Evolutionary conservation across 2,113 vertebrate genomes (phyloP), one percentile per base, ranked within the genome.

Genomic region (Chinchilla lanigera): DNA sequence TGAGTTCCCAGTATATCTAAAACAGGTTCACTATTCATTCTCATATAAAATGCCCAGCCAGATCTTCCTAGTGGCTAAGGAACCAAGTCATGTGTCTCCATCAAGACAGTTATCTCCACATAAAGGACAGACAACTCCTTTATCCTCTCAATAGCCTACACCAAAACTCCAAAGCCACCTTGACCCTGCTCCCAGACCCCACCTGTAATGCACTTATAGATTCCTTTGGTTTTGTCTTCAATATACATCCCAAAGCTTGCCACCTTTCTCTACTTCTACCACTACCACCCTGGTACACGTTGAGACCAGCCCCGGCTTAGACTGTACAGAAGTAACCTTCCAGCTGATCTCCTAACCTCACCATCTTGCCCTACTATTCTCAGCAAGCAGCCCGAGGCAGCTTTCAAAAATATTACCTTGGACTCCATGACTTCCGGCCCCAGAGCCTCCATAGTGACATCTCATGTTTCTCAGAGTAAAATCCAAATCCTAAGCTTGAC

Each of bases 381-480:
- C 71, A 86, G 52, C 17, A 38, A 81, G 30, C 82, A 93, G 63
- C 47, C 56, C 71, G 54, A 81, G 28, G 4, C 67, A 88, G 12
- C 10, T 89, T 90, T 93, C 54, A 88, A 80, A 82, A 95, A 56
- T 63, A 65, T 10, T 30, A 22, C 14, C 17, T 54, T 22, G 41
- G 35, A 73, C 61, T 80, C 35, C 81, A 41, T 12, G 19, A 24
- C 12, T 75, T 33, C 13, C n/a, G 50, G 8, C 44, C 19, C 38
- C 54, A 41, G 63, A 86, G 54, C 60, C 63, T 89, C 41, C 56
- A 47, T 1, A 8, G 30, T 50, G 26, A 35, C 33, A 50, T 69
- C 91, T 44, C 56, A 38, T 1, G 7, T 33, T 86, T 77, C 88
- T 93, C 41, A 33, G 47, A 80, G 84, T 54, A 87, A 95, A 91